phyloP scores from a whole-genome alignment of 2,113 vertebrate species.

The Sturnira hondurensis region DNA sequence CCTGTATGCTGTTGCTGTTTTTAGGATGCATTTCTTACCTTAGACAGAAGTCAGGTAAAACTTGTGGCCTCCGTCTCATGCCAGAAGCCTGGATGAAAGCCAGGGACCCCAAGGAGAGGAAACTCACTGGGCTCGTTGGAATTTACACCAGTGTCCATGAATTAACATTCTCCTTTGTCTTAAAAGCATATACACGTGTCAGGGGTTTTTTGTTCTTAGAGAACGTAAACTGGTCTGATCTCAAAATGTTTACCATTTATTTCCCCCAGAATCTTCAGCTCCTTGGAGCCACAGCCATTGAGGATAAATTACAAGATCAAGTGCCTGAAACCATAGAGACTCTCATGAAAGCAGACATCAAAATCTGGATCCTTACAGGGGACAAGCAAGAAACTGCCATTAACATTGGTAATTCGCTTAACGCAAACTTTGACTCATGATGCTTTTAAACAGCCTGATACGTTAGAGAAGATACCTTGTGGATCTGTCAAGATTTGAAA shows the following conservation, averaged over 20 bases:
- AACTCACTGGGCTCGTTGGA: neutral
- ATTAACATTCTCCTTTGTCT: neutral
- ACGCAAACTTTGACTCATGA: neutral
- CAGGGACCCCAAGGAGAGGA: neutral
- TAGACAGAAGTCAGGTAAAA: neutral
- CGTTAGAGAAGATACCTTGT: neutral
- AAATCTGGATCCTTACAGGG: conserved; percentile 98
- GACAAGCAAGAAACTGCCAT: conserved; percentile 99
- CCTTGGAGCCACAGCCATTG: conserved; percentile 97
- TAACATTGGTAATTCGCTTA: conserved; percentile 89
- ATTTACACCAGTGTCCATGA: neutral
- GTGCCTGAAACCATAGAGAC: conserved; percentile 99
- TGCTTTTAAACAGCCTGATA: neutral
- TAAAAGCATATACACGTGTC: neutral
- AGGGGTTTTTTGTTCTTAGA: neutral
- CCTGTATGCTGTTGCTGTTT: neutral
- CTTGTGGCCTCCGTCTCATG: neutral
- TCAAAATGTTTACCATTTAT: neutral
- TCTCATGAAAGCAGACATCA: conserved; percentile 97
- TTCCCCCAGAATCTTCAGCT: conserved; percentile 92
- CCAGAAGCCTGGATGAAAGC: neutral
- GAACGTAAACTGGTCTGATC: neutral
- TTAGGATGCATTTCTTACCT: neutral
- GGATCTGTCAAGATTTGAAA: neutral
- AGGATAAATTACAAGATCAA: conserved; percentile 96